These are phyloP conservation scores for Cydia strobilella DNA, from an alignment of 1,140 invertebrate genomes.

Conservation along the genomic window DNA sequence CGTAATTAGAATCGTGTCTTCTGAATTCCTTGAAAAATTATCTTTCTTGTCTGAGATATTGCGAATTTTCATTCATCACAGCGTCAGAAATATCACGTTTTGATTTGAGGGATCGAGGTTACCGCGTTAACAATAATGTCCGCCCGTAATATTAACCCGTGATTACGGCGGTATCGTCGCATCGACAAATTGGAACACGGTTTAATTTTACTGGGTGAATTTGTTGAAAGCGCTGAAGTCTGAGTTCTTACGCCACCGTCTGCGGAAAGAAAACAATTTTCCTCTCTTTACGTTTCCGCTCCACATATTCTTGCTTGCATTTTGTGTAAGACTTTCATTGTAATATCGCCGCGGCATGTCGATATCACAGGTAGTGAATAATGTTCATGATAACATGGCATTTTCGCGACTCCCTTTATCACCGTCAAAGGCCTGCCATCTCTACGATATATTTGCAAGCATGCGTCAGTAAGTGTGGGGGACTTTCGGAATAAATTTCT, in stretches of 20 bases:
- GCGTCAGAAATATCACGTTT: slow-evolving; percentile 20
- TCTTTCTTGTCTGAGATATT: background rate
- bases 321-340: slow-evolving; percentile 25
- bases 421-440: background rate
- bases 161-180: slow-evolving; percentile 21
- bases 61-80: slow-evolving; percentile 20
- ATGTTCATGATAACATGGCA: slow-evolving; percentile 28
- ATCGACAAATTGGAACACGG: slow-evolving; percentile 26
- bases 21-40: slow-evolving; percentile 24
- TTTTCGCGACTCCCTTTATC: slow-evolving; percentile 20
- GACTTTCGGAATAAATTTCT: slow-evolving; percentile 16
- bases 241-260: background rate
- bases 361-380: slow-evolving; percentile 27
- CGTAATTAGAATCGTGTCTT: slow-evolving; percentile 25
- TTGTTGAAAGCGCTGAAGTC: slow-evolving; percentile 24
- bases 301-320: slow-evolving; percentile 17
- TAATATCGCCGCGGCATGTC: slow-evolving; percentile 5
- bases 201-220: slow-evolving; percentile 25
- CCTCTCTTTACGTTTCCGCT: slow-evolving; percentile 27
- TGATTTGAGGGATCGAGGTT: background rate
- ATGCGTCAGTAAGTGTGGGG: slow-evolving; percentile 15
- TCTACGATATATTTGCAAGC: slow-evolving; percentile 24
- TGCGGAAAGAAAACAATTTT: slow-evolving; percentile 27
- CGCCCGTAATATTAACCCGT: slow-evolving; percentile 18
- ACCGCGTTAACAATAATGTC: slow-evolving; percentile 16